Percentiles rank a stretch among this genome's conserved stretches.
Evolutionary conservation across 2,888 invertebrate genomes (phyloP).

Genomic region (Scotopteryx bipunctaria): DNA sequence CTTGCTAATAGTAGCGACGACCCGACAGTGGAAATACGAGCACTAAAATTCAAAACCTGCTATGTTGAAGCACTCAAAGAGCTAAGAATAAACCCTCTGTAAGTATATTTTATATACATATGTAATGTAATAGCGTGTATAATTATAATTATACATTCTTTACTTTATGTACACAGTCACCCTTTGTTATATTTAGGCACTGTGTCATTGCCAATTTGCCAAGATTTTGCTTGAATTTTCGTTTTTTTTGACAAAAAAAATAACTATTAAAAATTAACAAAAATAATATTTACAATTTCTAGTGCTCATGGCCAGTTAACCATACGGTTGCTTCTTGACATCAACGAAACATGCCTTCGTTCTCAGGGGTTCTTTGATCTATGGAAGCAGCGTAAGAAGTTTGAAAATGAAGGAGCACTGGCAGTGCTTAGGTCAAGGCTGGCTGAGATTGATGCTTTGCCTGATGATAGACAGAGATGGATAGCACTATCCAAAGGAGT

Average conservation of each 20-base stretch:
- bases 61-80: conserved; percentile 91
- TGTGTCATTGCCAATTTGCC: conserved; percentile 13
- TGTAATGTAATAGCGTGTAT: conserved; percentile 2
- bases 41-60: conserved; percentile 91
- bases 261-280: neutral
- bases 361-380: conserved; percentile 97
- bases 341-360: conserved; percentile 95
- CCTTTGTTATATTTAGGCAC: conserved; percentile 12
- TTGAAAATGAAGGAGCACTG: conserved; percentile 93
- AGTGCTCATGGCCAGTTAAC: conserved; percentile 92
- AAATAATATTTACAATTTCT: conserved; percentile 49
- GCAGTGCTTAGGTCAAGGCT: conserved; percentile 86
- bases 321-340: conserved; percentile 94
- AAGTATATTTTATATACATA: conserved; percentile 60
- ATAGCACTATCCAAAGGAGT: conserved; percentile 86
- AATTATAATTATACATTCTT: too few relatives aligned
- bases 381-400: conserved; percentile 91
- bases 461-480: conserved; percentile 84
- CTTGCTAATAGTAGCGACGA: conserved; percentile 87
- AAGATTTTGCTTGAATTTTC: conserved; percentile 6
- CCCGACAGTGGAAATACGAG: conserved; percentile 89
- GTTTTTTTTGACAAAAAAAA: too few relatives aligned
- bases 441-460: conserved; percentile 86
- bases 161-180: neutral
- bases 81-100: conserved; percentile 91